Percentiles rank a stretch among this genome's conserved stretches.
Conservation (phyloP, 2,797 vertebrate species). For the Tokudaia muenninki region DNA sequence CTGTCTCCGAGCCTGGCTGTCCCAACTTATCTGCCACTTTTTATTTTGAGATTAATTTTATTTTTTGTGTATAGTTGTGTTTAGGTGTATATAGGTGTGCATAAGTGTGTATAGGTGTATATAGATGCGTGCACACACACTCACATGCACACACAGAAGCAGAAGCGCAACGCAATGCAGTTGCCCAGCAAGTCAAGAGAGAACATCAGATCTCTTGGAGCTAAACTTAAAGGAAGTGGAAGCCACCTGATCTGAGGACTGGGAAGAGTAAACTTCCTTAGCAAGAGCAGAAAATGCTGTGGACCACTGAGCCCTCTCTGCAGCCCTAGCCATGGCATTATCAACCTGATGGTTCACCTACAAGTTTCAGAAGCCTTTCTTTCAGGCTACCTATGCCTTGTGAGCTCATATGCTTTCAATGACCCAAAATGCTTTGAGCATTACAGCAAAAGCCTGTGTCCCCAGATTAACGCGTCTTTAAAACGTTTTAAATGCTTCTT, state of each 20-base stretch:
- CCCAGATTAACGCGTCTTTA: neutral
- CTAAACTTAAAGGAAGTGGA: neutral
- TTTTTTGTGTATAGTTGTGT: neutral
- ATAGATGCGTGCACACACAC: neutral
- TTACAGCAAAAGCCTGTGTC: neutral
- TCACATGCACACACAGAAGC: neutral
- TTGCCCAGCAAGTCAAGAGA: neutral
- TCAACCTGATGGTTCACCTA: neutral
- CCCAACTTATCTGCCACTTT: neutral
- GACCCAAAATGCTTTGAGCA: neutral
- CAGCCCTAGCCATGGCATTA: neutral
- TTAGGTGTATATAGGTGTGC: neutral
- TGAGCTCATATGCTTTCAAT: neutral
- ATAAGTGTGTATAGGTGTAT: neutral
- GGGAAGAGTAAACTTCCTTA: neutral
- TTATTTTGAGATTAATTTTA: neutral
- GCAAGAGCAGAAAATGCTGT: neutral
- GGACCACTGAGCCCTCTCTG: too few species aligned
- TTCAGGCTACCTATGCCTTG: neutral
- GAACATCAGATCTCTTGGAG: neutral
- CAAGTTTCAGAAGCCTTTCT: neutral
- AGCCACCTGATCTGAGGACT: neutral
- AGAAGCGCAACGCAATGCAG: neutral
- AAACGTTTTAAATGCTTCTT: slow-evolving; percentile 31
- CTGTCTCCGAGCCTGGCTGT: too few species aligned